Conservation (phyloP, 2,888 invertebrate genomes). For the Synanthedon formicaeformis region DNA sequence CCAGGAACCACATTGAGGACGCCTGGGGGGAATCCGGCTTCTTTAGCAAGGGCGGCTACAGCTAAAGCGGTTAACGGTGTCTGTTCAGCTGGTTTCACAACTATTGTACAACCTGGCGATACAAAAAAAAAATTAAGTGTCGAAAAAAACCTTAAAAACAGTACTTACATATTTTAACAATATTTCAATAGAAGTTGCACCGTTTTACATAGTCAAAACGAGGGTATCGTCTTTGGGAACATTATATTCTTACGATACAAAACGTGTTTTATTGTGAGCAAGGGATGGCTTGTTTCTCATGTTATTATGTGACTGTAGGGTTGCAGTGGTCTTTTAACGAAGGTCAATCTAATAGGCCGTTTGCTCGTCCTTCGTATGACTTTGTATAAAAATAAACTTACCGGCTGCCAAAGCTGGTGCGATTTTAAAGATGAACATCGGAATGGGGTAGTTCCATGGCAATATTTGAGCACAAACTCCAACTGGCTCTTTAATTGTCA, state of each 20-base stretch:
- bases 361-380: neutral
- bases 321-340: no score
- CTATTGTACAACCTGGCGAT: conserved; percentile 76
- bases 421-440: conserved; percentile 96
- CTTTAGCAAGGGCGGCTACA: conserved; percentile 83
- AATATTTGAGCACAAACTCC: conserved; percentile 90
- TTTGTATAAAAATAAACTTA: conserved; percentile 11
- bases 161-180: no score
- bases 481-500: conserved; percentile 89
- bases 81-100: conserved; percentile 94
- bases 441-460: conserved; percentile 92
- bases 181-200: no score
- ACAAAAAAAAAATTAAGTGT: neutral
- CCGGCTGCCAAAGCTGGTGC: conserved; percentile 80
- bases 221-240: no score
- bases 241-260: no score
- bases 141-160: neutral
- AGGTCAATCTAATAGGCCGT: neutral
- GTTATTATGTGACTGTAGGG: no score
- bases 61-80: conserved; percentile 91
- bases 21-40: conserved; percentile 92
- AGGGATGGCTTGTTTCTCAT: no score
- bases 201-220: no score
- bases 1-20: conserved; percentile 92
- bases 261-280: no score